Conservation (phyloP, 2,888 invertebrate species). For the Tanytarsus gracilentus region DNA sequence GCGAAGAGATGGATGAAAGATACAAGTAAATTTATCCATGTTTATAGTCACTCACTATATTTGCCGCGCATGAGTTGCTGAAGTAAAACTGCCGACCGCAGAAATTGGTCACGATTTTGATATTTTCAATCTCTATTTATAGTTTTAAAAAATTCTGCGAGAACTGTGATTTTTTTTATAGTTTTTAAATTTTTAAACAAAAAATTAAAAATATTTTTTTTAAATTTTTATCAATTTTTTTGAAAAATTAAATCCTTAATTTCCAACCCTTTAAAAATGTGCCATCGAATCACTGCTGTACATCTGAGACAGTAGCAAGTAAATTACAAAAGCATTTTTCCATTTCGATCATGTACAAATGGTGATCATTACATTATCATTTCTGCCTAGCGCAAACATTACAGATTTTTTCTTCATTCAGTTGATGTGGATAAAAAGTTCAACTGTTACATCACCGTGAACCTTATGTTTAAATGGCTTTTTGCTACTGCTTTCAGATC, state of each 20-base stretch:
- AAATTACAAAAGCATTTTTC: no score
- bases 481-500: slow-evolving; percentile 2
- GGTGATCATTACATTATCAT: slow-evolving; percentile 24
- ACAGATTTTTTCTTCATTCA: not conserved
- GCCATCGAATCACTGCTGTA: not conserved
- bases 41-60: not conserved
- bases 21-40: not conserved
- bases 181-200: no score
- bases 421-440: not conserved
- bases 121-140: slow-evolving; percentile 13
- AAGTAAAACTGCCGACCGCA: not conserved
- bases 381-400: not conserved
- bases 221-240: no score
- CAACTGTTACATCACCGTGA: slow-evolving; percentile 9
- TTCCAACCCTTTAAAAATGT: no score
- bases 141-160: not conserved
- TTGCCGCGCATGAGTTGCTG: not conserved
- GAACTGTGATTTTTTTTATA: not conserved
- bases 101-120: slow-evolving; percentile 25
- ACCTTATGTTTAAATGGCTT: slow-evolving; percentile 3
- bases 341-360: slow-evolving; percentile 23
- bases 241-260: no score
- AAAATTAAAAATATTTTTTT: no score
- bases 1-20: not conserved
- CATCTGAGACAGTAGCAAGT: no score